These are phyloP conservation scores for Stenopsyche tienmushanensis DNA, from an alignment of 1,140 invertebrate species.

Conservation along the genomic window DNA sequence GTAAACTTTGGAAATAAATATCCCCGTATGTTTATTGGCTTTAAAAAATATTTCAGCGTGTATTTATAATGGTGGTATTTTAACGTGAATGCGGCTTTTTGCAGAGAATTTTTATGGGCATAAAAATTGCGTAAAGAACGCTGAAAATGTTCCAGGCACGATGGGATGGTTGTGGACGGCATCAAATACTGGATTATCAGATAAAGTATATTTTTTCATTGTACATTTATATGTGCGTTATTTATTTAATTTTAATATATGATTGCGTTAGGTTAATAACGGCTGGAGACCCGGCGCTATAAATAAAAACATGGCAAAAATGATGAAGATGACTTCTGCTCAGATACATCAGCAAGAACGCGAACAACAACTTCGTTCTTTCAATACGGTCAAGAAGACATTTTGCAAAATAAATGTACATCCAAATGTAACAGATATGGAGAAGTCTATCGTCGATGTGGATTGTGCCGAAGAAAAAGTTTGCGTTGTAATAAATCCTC, in stretches of 20 bases:
- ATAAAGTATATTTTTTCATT: background rate
- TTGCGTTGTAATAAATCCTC: background rate
- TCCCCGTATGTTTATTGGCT: too few species aligned
- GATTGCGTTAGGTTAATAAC: background rate
- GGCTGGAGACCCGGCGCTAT: background rate
- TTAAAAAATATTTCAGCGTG: too few species aligned
- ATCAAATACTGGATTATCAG: background rate
- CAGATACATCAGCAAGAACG: background rate
- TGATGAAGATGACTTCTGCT: background rate
- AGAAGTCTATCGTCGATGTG: background rate
- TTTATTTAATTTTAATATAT: background rate
- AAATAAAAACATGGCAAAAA: background rate
- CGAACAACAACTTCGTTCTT: background rate
- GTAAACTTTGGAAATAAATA: too few species aligned
- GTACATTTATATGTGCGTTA: background rate
- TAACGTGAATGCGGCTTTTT: too few species aligned
- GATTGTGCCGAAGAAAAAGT: background rate
- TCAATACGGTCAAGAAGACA: background rate
- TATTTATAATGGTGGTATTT: too few species aligned
- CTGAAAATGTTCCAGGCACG: background rate
- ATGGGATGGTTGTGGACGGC: background rate
- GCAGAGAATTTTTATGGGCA: too few species aligned
- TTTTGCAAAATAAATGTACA: background rate
- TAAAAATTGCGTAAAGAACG: background rate
- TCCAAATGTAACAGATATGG: background rate